Evolutionary conservation across 2,113 vertebrate genomes (phyloP).

Genomic region (Platysternon megacephalum): DNA sequence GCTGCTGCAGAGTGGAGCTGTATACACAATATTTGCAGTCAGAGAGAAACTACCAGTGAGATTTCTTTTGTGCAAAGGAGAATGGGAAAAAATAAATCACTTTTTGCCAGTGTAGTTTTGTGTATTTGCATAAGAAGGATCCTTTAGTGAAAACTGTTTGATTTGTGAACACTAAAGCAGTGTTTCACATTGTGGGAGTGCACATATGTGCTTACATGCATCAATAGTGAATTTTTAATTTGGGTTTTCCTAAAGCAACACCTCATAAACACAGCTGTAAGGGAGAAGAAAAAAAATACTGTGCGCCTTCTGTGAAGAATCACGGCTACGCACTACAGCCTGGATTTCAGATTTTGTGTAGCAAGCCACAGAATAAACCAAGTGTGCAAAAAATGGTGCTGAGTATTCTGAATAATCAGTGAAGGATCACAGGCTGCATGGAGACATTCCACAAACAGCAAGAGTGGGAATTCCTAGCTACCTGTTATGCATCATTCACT

Average conservation of each 20-base stretch:
- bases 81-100: neutral
- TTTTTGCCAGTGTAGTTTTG: neutral
- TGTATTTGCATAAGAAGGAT: neutral
- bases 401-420: rapidly evolving
- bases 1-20: neutral
- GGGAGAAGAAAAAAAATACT: neutral
- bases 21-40: neutral
- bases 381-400: neutral
- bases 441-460: rapidly evolving
- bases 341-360: rapidly evolving
- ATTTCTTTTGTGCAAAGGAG: neutral
- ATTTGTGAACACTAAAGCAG: neutral
- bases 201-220: too few species aligned
- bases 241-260: neutral
- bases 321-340: neutral
- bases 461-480: neutral
- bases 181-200: neutral
- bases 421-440: neutral
- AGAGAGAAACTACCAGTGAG: neutral
- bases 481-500: neutral
- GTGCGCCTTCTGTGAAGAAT: too few species aligned
- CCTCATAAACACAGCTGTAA: neutral
- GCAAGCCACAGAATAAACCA: neutral
- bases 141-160: neutral
- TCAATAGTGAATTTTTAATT: neutral